Conservation (phyloP, 2,113 vertebrate species). For the Lipophrys pholis region DNA sequence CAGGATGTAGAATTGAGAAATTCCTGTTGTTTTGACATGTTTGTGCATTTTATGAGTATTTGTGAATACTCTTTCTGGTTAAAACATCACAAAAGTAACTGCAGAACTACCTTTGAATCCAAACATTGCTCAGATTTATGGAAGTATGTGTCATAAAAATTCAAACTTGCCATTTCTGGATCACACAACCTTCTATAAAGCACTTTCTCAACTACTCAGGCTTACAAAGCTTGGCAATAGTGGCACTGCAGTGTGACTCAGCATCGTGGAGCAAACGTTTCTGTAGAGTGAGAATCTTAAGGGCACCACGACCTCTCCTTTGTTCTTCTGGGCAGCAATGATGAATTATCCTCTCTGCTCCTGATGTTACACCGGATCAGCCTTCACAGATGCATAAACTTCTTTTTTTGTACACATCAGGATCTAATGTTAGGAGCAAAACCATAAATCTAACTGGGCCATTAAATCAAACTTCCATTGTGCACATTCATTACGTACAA, state of each 20-base stretch:
- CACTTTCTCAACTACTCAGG: slow-evolving; percentile 26
- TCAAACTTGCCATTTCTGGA: slow-evolving; percentile 1
- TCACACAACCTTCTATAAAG: slow-evolving; percentile 4
- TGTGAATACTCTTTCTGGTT: no score
- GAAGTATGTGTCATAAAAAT: no score
- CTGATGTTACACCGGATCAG: slow-evolving; percentile 10
- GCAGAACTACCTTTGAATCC: no score
- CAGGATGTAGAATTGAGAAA: no score
- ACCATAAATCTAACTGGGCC: not conserved
- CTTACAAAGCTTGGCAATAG: slow-evolving; percentile 44
- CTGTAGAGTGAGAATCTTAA: slow-evolving; percentile 54
- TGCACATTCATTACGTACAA: not conserved
- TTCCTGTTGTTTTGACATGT: no score
- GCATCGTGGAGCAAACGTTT: slow-evolving; percentile 59
- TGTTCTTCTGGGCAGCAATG: slow-evolving; percentile 29
- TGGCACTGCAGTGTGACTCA: slow-evolving; percentile 77
- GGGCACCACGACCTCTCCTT: slow-evolving; percentile 53
- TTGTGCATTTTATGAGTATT: no score
- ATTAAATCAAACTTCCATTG: not conserved
- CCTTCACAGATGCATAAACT: not conserved
- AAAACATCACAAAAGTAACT: no score
- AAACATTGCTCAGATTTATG: no score
- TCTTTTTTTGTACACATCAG: slow-evolving; percentile 1
- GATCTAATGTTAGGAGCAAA: slow-evolving; percentile 5
- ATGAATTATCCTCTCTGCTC: slow-evolving; percentile 44